phyloP scores from a whole-genome alignment of 2,113 vertebrate species.

The Boulengeromyrus knoepffleri region DNA sequence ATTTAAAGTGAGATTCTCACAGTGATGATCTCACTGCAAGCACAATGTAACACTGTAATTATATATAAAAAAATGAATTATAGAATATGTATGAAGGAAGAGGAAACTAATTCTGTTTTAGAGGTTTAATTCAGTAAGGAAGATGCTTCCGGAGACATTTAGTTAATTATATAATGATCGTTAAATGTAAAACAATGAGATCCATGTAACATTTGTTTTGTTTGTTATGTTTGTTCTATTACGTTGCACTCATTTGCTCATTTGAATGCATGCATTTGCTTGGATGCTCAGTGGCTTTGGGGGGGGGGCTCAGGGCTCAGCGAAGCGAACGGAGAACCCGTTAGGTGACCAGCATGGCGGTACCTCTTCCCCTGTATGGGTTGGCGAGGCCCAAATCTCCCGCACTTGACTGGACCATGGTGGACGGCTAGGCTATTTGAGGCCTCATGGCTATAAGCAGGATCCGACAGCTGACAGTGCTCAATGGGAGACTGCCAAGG shows the following conservation, averaged over 20 bases:
- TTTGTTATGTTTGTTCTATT: neutral
- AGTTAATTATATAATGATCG: neutral
- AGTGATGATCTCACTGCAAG: neutral
- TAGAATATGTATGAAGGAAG: neutral
- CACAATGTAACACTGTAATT: neutral
- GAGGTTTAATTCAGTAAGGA: neutral
- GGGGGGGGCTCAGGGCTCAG: neutral
- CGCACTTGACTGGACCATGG: neutral
- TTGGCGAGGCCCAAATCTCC: neutral
- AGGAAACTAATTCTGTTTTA: neutral
- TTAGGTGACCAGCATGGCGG: neutral
- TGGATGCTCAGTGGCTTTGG: neutral
- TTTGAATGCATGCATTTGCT: neutral
- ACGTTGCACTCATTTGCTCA: neutral
- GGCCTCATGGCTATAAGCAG: constrained; percentile 18
- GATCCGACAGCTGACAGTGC: constrained; percentile 29
- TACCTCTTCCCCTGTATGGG: neutral
- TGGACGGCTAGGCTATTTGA: constrained; percentile 19
- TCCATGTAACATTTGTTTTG: neutral
- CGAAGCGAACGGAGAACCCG: neutral
- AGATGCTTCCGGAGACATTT: neutral
- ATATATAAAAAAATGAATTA: neutral
- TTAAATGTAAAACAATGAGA: neutral
- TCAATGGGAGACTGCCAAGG: constrained; percentile 28
- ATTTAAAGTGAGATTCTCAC: neutral